Conservation (phyloP, 2,113 vertebrate species). For the Vombatus ursinus region DNA sequence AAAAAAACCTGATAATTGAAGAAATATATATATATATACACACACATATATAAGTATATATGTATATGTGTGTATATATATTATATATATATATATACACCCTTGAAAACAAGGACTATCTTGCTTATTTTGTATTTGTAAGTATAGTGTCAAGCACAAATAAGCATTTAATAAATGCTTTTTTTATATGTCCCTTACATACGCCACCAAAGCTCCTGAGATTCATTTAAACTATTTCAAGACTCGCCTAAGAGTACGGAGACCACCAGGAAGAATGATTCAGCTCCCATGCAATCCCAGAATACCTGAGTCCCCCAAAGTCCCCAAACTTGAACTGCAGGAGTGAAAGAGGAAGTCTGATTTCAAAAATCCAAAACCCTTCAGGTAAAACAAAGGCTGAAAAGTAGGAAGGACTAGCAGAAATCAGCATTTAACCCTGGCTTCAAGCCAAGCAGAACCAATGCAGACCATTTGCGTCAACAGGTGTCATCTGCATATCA, state of each 20-base stretch:
- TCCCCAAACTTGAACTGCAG: not conserved
- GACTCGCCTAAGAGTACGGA: conserved; percentile 19
- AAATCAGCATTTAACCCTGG: not conserved
- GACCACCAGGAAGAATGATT: conserved; percentile 23
- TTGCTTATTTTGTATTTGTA: not conserved
- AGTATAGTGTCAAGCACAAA: not conserved
- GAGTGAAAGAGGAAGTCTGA: not conserved
- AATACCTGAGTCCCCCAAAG: not conserved
- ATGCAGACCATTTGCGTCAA: not conserved
- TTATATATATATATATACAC: no score
- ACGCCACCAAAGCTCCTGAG: not conserved
- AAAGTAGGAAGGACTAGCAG: not conserved
- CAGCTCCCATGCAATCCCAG: conserved; percentile 25
- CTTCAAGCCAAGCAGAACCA: not conserved
- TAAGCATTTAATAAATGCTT: not conserved
- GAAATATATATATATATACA: no score
- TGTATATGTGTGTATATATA: no score
- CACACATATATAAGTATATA: no score
- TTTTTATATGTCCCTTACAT: not conserved
- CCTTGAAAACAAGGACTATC: not conserved
- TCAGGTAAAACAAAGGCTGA: conserved; percentile 1
- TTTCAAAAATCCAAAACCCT: not conserved
- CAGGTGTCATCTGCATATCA: conserved; percentile 3
- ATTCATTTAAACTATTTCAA: conserved; percentile 29
- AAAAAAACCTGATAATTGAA: not conserved